Evolutionary conservation across 2,113 vertebrate genomes (phyloP).

Genomic region (Halichoeres trimaculatus): DNA sequence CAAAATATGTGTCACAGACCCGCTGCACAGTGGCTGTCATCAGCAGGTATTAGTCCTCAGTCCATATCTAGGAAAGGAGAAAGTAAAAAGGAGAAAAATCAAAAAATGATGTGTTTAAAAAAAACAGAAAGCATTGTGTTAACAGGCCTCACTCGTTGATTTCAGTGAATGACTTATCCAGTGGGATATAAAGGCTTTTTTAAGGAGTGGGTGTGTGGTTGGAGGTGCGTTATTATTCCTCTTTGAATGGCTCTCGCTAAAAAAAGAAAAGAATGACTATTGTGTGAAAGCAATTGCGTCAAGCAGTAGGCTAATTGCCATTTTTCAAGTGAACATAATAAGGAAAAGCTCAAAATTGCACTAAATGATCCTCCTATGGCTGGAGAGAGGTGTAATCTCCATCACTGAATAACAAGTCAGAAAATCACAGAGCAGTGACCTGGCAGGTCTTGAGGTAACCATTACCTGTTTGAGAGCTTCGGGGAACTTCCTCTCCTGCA

Average conservation of each 20-base stretch:
- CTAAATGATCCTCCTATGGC: slow-evolving; percentile 47
- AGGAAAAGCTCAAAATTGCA: slow-evolving; percentile 30
- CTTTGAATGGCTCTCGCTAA: neutral
- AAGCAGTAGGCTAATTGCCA: slow-evolving; percentile 42
- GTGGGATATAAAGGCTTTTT: neutral
- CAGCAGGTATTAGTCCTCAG: neutral
- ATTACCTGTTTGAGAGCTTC: slow-evolving; percentile 39
- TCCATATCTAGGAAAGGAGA: neutral
- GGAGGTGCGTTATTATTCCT: slow-evolving; percentile 6
- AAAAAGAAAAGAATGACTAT: slow-evolving; percentile 34
- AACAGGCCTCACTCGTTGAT: neutral
- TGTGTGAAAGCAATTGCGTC: slow-evolving; percentile 45
- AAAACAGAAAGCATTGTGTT: no score
- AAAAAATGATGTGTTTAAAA: neutral
- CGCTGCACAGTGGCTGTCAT: neutral
- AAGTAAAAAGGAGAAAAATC: neutral
- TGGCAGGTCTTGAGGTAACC: slow-evolving; percentile 46
- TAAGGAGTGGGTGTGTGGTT: neutral
- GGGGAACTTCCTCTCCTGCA: slow-evolving; percentile 21
- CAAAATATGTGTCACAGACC: slow-evolving; percentile 8
- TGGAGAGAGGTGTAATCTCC: slow-evolving; percentile 21
- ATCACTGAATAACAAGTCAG: slow-evolving; percentile 32
- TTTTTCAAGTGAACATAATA: slow-evolving; percentile 48
- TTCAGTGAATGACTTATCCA: neutral
- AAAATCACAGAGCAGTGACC: slow-evolving; percentile 38